Evolutionary conservation across 2,113 vertebrate genomes (phyloP).

Genomic region (Nyctereutes procyonoides): DNA sequence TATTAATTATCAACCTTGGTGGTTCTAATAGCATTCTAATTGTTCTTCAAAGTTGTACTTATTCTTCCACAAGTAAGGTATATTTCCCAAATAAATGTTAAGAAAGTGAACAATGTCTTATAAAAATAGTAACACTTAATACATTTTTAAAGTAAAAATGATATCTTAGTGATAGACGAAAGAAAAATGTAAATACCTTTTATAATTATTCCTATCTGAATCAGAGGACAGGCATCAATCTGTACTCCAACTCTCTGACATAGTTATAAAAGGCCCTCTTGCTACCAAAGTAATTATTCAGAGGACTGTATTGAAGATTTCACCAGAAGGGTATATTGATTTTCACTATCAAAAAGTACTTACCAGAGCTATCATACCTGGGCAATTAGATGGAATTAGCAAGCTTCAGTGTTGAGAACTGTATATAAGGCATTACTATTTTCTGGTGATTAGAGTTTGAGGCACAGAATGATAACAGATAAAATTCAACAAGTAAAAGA

Average conservation of each 20-base stretch:
- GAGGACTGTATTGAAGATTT: background rate
- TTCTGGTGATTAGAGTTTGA: background rate
- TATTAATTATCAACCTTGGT: background rate
- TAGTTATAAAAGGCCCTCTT: background rate
- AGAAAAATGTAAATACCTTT: background rate
- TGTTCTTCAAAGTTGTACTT: background rate
- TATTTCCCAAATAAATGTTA: background rate
- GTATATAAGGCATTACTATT: background rate
- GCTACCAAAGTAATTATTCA: background rate
- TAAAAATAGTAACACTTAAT: background rate
- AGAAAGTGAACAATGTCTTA: background rate
- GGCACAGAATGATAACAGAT: too few species aligned
- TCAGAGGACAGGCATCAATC: background rate
- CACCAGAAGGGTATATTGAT: background rate
- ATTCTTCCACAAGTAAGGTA: background rate
- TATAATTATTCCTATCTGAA: background rate
- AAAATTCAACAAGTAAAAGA: background rate
- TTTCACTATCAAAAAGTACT: background rate
- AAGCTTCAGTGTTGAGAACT: background rate
- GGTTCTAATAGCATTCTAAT: background rate
- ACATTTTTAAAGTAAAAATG: slow-evolving; percentile 14
- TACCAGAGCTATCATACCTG: background rate
- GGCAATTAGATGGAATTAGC: background rate
- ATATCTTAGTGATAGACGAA: background rate
- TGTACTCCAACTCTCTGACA: background rate